Conservation (phyloP, 2,888 invertebrate species). For the Drosophila acutilabella region DNA sequence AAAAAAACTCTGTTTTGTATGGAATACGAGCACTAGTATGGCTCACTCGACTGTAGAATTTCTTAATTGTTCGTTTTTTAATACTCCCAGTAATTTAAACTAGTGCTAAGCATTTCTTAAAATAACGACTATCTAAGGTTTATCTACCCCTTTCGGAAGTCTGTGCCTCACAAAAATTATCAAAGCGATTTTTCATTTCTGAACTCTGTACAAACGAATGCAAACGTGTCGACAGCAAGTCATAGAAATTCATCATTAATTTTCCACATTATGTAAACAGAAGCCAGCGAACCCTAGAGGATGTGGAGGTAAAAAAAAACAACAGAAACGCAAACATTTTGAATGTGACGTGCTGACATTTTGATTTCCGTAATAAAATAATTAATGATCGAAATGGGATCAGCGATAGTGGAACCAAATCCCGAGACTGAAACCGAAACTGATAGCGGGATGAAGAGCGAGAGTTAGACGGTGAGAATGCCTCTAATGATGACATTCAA, state of each 20-base stretch:
- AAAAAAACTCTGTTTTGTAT: too few species aligned
- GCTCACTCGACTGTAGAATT: too few species aligned
- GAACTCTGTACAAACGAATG: conserved; percentile 39
- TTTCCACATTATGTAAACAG: conserved; percentile 78
- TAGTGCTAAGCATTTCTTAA: neutral
- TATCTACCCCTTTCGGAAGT: conserved; percentile 9
- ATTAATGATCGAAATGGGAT: conserved; percentile 77
- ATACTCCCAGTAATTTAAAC: neutral
- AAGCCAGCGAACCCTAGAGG: conserved; percentile 19
- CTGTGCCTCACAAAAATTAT: conserved; percentile 31
- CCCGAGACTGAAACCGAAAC: conserved; percentile 8
- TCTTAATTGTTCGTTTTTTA: too few species aligned
- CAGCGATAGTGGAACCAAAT: conserved; percentile 44
- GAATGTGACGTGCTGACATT: conserved; percentile 74
- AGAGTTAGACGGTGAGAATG: conserved; percentile 15
- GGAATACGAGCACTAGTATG: too few species aligned
- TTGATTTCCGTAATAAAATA: conserved; percentile 82
- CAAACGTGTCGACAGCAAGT: conserved; percentile 43
- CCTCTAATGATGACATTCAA: conserved; percentile 79
- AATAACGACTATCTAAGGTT: neutral
- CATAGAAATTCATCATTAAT: conserved; percentile 72
- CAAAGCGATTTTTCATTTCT: conserved; percentile 66
- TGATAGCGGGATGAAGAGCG: neutral
- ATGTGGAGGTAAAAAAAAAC: conserved; percentile 10
- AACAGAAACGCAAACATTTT: conserved; percentile 61